Evolutionary conservation across 2,113 vertebrate species (phyloP).

Genomic region (Pogonocichla stellata): DNA sequence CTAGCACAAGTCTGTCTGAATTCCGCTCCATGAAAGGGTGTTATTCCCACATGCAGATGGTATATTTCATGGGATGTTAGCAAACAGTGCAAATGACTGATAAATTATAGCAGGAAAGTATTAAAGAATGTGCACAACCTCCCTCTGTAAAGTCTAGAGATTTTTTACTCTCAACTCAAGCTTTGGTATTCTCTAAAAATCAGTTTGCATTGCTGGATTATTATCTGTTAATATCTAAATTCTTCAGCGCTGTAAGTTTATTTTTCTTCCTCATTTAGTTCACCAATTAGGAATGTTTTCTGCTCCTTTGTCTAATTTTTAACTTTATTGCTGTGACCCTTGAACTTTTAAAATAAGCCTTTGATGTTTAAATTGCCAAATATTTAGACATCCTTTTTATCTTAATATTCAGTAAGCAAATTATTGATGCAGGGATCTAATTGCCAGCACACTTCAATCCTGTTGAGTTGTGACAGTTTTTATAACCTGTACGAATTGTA

Average conservation of each 20-base stretch:
- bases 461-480: background rate
- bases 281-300: background rate
- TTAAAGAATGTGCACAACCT: background rate
- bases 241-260: background rate
- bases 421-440: background rate
- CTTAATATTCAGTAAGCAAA: background rate
- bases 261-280: background rate
- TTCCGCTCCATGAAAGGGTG: background rate
- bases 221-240: background rate
- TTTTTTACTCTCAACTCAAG: background rate
- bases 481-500: background rate
- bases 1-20: background rate
- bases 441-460: background rate
- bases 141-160: background rate
- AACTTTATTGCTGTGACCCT: background rate
- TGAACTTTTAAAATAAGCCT: background rate
- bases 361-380: background rate
- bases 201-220: background rate
- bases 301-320: slow-evolving; percentile 21
- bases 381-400: background rate
- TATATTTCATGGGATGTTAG: background rate
- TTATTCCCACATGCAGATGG: background rate
- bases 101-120: background rate
- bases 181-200: background rate
- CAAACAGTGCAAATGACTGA: background rate